Evolutionary conservation across 2,888 invertebrate species (phyloP).

Genomic region (Onthophagus sagittarius): DNA sequence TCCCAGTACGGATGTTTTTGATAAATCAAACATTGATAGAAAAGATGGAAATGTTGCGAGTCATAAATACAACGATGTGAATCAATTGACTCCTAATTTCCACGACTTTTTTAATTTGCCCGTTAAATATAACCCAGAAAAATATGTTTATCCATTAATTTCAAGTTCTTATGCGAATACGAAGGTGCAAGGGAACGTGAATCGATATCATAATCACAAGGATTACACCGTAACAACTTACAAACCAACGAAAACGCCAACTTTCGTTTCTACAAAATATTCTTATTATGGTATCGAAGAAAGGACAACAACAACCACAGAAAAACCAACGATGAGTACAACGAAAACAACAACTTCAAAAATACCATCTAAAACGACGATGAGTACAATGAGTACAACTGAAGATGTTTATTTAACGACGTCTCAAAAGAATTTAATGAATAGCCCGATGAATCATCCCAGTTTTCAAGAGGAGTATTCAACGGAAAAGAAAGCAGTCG

Average conservation of each 20-base stretch:
- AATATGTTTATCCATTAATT: constrained; percentile 65
- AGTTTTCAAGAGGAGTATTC: constrained; percentile 41
- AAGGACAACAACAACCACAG: constrained; percentile 23
- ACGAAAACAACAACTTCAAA: constrained; percentile 33
- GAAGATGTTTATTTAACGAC: constrained; percentile 33
- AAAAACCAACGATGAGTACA: constrained; percentile 30
- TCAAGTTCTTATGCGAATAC: constrained; percentile 70
- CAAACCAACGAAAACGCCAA: constrained; percentile 44
- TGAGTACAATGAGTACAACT: constrained; percentile 31
- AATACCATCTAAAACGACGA: constrained; percentile 31
- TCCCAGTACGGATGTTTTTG: constrained; percentile 39
- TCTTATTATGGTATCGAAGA: constrained; percentile 33
- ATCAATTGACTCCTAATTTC: constrained; percentile 59
- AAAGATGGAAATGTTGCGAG: constrained; percentile 47
- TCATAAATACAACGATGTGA: constrained; percentile 59
- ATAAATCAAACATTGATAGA: constrained; percentile 47
- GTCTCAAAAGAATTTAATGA: constrained; percentile 39
- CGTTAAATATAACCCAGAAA: constrained; percentile 64
- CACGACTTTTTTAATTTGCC: constrained; percentile 68
- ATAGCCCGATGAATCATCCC: constrained; percentile 42
- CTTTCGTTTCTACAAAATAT: constrained; percentile 39
- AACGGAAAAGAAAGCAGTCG: constrained; percentile 26
- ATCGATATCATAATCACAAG: constrained; percentile 53
- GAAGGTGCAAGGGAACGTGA: constrained; percentile 64
- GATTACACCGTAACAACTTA: constrained; percentile 42